phyloP scores from a whole-genome alignment of 2,797 vertebrate species.

The Pogoniulus pusillus region DNA sequence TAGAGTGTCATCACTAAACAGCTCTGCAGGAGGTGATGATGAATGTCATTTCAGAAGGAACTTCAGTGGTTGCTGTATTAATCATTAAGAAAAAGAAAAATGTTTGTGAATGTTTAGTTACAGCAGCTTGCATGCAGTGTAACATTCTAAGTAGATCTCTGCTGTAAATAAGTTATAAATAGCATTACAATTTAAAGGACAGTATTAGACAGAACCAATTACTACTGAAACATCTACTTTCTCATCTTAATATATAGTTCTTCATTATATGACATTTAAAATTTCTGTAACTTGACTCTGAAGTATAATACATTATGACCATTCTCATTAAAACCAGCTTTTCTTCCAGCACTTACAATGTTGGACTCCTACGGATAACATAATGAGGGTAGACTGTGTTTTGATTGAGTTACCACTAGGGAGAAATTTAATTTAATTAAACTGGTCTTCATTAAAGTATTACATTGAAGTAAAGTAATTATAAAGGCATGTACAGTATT shows the following conservation, averaged over 20 bases:
- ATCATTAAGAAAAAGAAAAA: constrained; percentile 35
- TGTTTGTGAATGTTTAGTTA: constrained; percentile 55
- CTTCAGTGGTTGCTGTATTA: background rate
- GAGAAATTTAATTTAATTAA: constrained; percentile 84
- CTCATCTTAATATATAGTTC: constrained; percentile 60
- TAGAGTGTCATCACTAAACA: background rate
- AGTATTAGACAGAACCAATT: constrained; percentile 64
- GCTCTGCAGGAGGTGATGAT: background rate
- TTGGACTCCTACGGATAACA: constrained; percentile 78
- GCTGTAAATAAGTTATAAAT: constrained; percentile 66
- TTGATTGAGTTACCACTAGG: constrained; percentile 80
- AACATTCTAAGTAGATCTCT: constrained; percentile 20
- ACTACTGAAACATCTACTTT: constrained; percentile 56
- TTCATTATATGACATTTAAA: constrained; percentile 62
- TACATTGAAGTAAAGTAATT: constrained; percentile 77
- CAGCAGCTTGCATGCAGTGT: background rate
- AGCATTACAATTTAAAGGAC: constrained; percentile 54
- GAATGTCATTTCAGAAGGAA: constrained; percentile 4
- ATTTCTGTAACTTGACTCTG: constrained; percentile 67
- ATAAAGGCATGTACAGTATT: constrained; percentile 70
- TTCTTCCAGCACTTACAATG: constrained; percentile 65
- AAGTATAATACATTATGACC: constrained; percentile 67
- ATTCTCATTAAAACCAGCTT: constrained; percentile 73
- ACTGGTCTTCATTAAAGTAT: constrained; percentile 80
- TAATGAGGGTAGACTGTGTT: constrained; percentile 79